Base-by-base conservation (phyloP, 2,888 invertebrate genomes). In the Clivina fossor region DNA sequence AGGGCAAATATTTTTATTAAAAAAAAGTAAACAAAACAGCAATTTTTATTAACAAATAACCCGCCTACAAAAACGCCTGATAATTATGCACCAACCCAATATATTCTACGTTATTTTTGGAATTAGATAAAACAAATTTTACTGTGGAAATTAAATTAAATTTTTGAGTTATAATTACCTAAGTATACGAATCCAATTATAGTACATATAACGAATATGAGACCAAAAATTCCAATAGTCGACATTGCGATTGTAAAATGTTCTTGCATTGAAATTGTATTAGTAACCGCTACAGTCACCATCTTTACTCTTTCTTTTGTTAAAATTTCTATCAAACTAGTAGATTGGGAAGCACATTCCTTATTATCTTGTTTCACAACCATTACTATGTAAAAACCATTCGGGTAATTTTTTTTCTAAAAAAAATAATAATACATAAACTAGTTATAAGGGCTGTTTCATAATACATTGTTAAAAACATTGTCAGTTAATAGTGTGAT, bases 371-470 rank as follows among this genome's bases (percentile, higher is more conserved):
- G 81, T 70, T 85, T 85, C 58, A 86, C 84, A 41, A 87, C 84
- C 65, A 91, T 81, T 2, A 90, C 88, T 28, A 91, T 78, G 74
- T 88, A 91, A 74, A 91, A 90, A 0, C 88, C 87, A 4, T 76
- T 65, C 0, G 83, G 83, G 68, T 81, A 86, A 13, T 75, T 76
- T 60, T 79, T 77, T 78, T 80, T 82, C 89, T 89, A 73, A 3
- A 78, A 75, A 46, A 56, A 62, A 61, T 43, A n/a, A n/a, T n/a
- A n/a, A n/a, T n/a, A n/a, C n/a, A n/a, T n/a, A n/a, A n/a, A n/a
- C n/a, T n/a, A n/a, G n/a, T n/a, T n/a, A n/a, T n/a, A n/a, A n/a
- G n/a, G n/a, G n/a, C n/a, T n/a, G n/a, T n/a, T n/a, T n/a, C n/a
- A n/a, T n/a, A n/a, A n/a, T n/a, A n/a, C n/a, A n/a, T n/a, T n/a